A percentile compares a stretch with the other conserved stretches of the same genome.
Conservation (phyloP, 2,797 vertebrate species). For the Lemur catta region DNA sequence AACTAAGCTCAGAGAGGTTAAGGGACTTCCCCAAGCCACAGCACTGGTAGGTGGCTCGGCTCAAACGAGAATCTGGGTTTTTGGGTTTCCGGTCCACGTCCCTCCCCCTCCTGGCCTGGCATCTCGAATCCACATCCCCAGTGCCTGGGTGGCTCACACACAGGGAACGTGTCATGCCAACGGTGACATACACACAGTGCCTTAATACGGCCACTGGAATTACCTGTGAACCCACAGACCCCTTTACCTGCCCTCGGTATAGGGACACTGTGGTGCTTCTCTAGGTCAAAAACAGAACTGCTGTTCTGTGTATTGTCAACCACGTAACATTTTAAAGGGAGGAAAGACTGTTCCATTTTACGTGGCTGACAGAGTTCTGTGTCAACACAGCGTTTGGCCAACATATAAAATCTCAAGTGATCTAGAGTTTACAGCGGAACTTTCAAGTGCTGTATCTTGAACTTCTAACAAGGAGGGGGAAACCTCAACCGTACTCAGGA, state of each 20-base stretch:
- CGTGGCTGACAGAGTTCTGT: neutral
- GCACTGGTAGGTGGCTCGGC: neutral
- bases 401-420: neutral
- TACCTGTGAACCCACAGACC: neutral
- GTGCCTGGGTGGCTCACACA: neutral
- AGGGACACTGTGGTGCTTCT: neutral
- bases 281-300: neutral
- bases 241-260: neutral
- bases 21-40: neutral
- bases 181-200: fast-evolving
- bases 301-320: neutral
- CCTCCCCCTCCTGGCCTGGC: neutral
- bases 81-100: neutral
- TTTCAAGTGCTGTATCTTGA: neutral
- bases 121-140: neutral
- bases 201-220: neutral
- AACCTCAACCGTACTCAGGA: neutral
- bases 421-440: neutral
- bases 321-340: neutral
- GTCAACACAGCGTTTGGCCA: neutral
- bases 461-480: neutral
- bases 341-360: neutral
- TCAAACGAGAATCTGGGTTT: neutral
- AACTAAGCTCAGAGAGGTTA: neutral
- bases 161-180: fast-evolving